A percentile compares a stretch with the other conserved stretches of the same genome.
Evolutionary conservation across 2,888 invertebrate genomes (phyloP).

Genomic region (Scaptomyza parva): DNA sequence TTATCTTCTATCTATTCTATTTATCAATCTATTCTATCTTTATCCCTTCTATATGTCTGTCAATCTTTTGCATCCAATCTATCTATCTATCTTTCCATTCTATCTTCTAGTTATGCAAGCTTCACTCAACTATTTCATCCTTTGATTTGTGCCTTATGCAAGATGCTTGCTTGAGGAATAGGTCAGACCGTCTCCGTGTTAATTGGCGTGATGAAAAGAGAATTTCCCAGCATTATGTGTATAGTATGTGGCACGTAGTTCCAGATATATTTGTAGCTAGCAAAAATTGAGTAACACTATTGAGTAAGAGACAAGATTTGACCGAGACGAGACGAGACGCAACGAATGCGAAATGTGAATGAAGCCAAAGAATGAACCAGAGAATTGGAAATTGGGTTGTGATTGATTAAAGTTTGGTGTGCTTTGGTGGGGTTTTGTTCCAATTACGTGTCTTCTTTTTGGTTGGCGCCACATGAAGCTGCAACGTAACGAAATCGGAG

Average conservation of each 20-base stretch:
- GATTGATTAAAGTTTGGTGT: not conserved
- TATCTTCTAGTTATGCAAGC: not conserved
- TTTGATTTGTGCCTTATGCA: conserved; percentile 23
- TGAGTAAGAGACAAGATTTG: no score
- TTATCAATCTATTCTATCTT: no score
- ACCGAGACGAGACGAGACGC: no score
- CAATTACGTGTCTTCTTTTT: conserved; percentile 51
- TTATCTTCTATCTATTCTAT: no score
- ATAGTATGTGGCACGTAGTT: not conserved
- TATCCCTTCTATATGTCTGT: no score
- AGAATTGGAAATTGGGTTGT: not conserved
- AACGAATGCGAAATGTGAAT: not conserved
- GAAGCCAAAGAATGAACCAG: no score
- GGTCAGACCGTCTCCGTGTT: not conserved
- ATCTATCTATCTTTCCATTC: no score
- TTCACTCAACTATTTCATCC: not conserved
- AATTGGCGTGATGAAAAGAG: not conserved
- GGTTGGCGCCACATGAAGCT: conserved; percentile 68
- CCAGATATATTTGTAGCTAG: not conserved
- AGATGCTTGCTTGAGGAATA: not conserved
- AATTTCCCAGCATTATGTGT: not conserved
- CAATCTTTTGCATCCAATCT: no score
- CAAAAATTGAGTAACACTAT: conserved; percentile 4
- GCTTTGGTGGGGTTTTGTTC: conserved; percentile 31
- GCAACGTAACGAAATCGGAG: conserved; percentile 46